Conservation (phyloP, 2,888 invertebrate genomes). For the Machimus atricapillus region DNA sequence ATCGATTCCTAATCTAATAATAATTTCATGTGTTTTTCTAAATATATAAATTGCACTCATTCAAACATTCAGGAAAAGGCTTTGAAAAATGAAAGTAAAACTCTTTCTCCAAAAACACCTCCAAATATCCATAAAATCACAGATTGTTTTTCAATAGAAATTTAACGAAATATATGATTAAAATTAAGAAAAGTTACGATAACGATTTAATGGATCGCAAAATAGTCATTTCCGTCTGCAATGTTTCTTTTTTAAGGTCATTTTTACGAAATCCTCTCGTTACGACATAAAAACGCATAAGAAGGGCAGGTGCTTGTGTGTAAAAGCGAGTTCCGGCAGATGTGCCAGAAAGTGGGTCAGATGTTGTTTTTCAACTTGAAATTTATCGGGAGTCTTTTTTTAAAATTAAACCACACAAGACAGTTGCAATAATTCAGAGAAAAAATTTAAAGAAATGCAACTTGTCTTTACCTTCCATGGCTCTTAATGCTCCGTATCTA, state of each 20-base stretch:
- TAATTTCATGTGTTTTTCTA: neutral
- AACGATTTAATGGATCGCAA: neutral
- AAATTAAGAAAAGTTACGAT: neutral
- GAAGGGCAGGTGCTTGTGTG: neutral
- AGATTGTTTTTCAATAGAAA: neutral
- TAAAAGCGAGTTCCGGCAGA: neutral
- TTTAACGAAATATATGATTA: neutral
- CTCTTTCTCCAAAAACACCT: neutral
- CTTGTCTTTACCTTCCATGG: too few relatives aligned
- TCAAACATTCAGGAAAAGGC: neutral
- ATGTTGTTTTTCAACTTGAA: neutral
- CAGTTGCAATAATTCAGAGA: neutral
- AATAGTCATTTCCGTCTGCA: neutral
- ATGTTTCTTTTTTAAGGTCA: neutral
- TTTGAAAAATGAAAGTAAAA: neutral
- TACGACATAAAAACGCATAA: neutral
- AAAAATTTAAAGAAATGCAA: too few relatives aligned
- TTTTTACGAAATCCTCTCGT: neutral
- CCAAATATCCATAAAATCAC: neutral
- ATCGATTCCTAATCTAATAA: neutral
- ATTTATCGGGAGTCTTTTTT: neutral
- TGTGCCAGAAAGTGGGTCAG: neutral
- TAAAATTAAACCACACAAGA: neutral
- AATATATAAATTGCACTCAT: neutral
- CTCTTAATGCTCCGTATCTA: too few relatives aligned